These are phyloP conservation scores for Euplagia quadripunctaria DNA, from an alignment of 2,888 invertebrate species.

Conservation along the genomic window DNA sequence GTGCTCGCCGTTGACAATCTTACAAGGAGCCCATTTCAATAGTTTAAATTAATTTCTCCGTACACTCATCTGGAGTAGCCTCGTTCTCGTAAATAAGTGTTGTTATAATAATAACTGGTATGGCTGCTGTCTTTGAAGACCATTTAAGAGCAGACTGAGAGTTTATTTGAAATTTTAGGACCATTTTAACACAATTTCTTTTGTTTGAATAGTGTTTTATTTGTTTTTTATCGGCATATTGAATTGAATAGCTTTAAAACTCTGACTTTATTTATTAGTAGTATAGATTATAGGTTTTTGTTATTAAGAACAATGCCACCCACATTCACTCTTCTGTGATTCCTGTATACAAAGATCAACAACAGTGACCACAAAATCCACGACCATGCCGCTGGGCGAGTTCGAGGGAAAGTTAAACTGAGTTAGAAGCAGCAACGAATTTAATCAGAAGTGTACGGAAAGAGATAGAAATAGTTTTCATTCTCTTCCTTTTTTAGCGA, in stretches of 20 bases:
- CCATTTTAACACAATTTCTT: neutral
- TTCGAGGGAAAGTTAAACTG: too few species aligned
- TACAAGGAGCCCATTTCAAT: constrained; percentile 20
- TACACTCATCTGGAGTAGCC: constrained; percentile 1
- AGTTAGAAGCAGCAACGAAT: too few species aligned
- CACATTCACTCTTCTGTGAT: too few species aligned
- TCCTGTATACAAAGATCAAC: too few species aligned
- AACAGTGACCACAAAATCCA: too few species aligned
- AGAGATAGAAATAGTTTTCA: too few species aligned
- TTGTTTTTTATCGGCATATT: neutral
- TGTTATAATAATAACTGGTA: neutral
- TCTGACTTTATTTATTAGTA: neutral
- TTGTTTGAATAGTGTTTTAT: neutral
- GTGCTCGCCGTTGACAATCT: constrained; percentile 16
- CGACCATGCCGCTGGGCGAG: too few species aligned
- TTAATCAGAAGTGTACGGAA: too few species aligned
- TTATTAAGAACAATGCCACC: too few species aligned
- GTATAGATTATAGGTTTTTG: neutral
- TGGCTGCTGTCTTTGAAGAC: neutral
- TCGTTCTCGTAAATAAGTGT: constrained; percentile 2
- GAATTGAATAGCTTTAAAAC: neutral
- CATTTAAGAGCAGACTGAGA: neutral
- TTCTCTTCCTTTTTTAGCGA: too few species aligned
- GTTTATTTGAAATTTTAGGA: too few species aligned
- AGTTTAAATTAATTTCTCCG: constrained; percentile 30